Conservation (phyloP, 2,888 invertebrate species). For the Drosophila pegasa region DNA sequence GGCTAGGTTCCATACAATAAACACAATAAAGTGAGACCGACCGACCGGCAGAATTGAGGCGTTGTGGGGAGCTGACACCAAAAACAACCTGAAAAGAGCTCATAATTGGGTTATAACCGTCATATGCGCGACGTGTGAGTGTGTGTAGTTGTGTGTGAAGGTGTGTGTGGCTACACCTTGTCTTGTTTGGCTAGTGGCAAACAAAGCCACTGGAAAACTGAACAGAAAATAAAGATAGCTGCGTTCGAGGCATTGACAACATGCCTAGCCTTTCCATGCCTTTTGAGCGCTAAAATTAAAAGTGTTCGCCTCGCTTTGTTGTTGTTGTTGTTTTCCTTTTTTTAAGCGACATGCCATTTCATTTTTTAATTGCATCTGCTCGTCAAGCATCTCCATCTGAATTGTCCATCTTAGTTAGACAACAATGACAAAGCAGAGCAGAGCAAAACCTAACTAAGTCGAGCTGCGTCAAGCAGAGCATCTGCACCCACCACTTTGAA, state of each 20-base stretch:
- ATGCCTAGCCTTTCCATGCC: constrained; percentile 43
- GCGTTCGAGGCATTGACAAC: constrained; percentile 32
- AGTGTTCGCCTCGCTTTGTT: constrained; percentile 40
- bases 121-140: constrained; percentile 35
- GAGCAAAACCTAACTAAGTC: not conserved
- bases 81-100: constrained; percentile 68
- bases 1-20: constrained; percentile 21
- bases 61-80: constrained; percentile 63
- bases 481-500: not conserved
- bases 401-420: constrained; percentile 40
- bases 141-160: constrained; percentile 29
- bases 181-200: constrained; percentile 37
- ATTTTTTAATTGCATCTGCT: constrained; percentile 68
- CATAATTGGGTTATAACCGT: constrained; percentile 75
- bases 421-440: constrained; percentile 1
- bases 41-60: constrained; percentile 26
- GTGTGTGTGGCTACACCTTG: constrained; percentile 34
- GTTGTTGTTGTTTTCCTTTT: constrained; percentile 9
- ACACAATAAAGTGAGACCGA: constrained; percentile 29
- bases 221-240: constrained; percentile 35
- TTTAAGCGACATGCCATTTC: constrained; percentile 66
- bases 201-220: constrained; percentile 48
- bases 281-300: constrained; percentile 58
- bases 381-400: constrained; percentile 32
- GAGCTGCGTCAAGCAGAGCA: not conserved